Evolutionary conservation across 2,888 invertebrate genomes (phyloP).

Genomic region (Agrochola lota): DNA sequence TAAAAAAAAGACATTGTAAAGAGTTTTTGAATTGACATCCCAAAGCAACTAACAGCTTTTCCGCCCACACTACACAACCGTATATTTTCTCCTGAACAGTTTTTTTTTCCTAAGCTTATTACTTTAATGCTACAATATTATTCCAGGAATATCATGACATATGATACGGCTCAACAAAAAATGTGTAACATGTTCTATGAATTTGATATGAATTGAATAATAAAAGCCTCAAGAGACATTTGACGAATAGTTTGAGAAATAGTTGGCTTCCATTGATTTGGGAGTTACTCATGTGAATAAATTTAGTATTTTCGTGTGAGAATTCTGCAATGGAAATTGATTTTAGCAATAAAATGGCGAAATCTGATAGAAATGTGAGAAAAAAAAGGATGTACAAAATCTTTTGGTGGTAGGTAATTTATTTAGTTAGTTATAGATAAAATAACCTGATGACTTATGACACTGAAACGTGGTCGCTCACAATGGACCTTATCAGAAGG

Average conservation of each 20-base stretch:
- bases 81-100: slow-evolving; percentile 17
- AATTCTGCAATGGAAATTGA: neutral
- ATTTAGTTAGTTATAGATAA: too few species aligned
- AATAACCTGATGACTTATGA: too few species aligned
- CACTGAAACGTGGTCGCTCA: too few species aligned
- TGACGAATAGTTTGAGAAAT: slow-evolving; percentile 7
- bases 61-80: neutral
- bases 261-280: slow-evolving; percentile 6
- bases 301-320: neutral
- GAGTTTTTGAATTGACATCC: neutral
- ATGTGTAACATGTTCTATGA: slow-evolving; percentile 24
- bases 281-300: neutral
- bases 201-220: slow-evolving; percentile 32
- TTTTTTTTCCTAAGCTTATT: slow-evolving; percentile 35
- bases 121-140: slow-evolving; percentile 37
- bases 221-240: neutral
- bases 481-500: too few species aligned
- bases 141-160: slow-evolving; percentile 18
- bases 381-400: neutral
- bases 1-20: neutral
- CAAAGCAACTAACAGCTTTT: too few species aligned
- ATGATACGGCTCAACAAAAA: slow-evolving; percentile 13
- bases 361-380: neutral
- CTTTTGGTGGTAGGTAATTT: neutral
- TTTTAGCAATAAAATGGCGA: neutral